These are phyloP conservation scores for Spinibarbus caldwelli DNA, from an alignment of 2,797 vertebrate genomes.

Conservation along the genomic window DNA sequence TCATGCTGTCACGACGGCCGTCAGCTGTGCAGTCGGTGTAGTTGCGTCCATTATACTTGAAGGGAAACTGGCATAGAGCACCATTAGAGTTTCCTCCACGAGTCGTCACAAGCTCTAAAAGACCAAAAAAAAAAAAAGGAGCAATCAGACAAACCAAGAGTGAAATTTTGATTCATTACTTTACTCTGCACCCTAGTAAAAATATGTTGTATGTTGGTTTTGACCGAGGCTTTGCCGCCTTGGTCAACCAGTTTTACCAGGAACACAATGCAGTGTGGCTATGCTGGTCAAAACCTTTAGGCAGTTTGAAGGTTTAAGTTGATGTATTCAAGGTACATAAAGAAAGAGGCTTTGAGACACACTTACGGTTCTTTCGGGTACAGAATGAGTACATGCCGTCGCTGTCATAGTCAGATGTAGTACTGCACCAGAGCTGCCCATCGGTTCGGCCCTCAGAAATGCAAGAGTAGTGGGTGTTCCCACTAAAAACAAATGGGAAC, in stretches of 20 bases:
- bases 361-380: slow-evolving; percentile 87
- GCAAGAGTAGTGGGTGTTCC: slow-evolving; percentile 91
- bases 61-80: slow-evolving; percentile 93
- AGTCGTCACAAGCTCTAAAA: slow-evolving; percentile 85
- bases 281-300: not conserved
- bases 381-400: slow-evolving; percentile 94
- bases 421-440: slow-evolving; percentile 94
- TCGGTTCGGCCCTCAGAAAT: slow-evolving; percentile 91
- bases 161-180: not conserved
- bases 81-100: slow-evolving; percentile 96
- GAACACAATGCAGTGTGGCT: not conserved
- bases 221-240: not conserved
- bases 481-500: slow-evolving; percentile 89
- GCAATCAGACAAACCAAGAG: not conserved
- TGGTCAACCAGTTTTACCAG: not conserved
- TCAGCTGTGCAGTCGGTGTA: slow-evolving; percentile 96
- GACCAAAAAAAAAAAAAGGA: not conserved
- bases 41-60: slow-evolving; percentile 92
- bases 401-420: slow-evolving; percentile 86
- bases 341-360: not conserved
- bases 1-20: slow-evolving; percentile 92
- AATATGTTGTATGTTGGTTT: not conserved
- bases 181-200: not conserved
- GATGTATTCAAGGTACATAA: not conserved
- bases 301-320: not conserved